These are phyloP conservation scores for Anguilla megastoma DNA, from an alignment of 2,797 vertebrate genomes.

Conservation along the genomic window DNA sequence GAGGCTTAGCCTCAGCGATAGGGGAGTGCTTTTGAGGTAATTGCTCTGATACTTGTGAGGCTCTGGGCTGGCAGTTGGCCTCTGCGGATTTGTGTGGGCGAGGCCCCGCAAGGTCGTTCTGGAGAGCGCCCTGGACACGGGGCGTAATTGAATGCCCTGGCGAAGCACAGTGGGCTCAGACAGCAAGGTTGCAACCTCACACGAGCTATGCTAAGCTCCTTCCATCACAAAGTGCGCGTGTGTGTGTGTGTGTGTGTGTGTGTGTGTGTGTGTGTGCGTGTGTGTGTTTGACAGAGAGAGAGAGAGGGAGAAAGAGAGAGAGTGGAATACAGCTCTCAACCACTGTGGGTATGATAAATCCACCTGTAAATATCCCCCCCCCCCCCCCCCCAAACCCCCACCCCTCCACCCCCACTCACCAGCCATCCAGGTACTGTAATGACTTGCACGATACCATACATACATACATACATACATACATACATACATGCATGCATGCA, in stretches of 20 bases:
- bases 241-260: slow-evolving; percentile 20
- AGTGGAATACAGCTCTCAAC: background rate
- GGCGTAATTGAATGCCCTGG: slow-evolving; percentile 63
- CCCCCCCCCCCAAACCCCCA: background rate
- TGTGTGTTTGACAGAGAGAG: slow-evolving; percentile 4
- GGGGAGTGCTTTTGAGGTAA: slow-evolving; percentile 58
- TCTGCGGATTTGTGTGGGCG: slow-evolving; percentile 55
- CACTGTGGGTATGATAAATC: background rate
- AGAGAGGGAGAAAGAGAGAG: background rate
- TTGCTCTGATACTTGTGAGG: slow-evolving; percentile 58
- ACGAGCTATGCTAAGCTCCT: slow-evolving; percentile 56
- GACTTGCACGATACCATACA: background rate
- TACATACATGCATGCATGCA: no score
- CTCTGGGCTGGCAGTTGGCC: slow-evolving; percentile 53
- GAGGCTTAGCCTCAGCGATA: slow-evolving; percentile 59
- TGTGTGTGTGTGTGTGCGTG: slow-evolving; percentile 30
- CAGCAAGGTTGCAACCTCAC: slow-evolving; percentile 60
- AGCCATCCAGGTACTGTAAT: background rate
- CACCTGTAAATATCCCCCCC: slow-evolving; percentile 7
- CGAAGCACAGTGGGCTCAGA: slow-evolving; percentile 54
- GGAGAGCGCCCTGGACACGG: slow-evolving; percentile 44
- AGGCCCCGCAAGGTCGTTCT: slow-evolving; percentile 31
- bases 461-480: background rate
- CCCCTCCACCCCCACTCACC: background rate
- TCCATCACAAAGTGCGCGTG: slow-evolving; percentile 35